phyloP scores from a whole-genome alignment of 2,797 vertebrate genomes.

The Natrix natrix region DNA sequence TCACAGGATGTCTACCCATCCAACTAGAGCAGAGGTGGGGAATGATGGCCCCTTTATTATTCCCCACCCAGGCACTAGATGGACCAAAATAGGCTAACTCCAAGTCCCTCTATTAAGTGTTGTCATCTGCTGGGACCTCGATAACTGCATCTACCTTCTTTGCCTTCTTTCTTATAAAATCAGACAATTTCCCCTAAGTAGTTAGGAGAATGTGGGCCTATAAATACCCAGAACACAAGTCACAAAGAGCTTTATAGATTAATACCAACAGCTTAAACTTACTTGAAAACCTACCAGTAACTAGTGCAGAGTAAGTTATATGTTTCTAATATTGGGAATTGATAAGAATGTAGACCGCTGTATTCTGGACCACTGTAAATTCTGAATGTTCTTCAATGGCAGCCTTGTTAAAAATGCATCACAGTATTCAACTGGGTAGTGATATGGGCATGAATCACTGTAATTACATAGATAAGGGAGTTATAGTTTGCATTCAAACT shows the following conservation, averaged over 20 bases:
- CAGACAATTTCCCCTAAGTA: background rate
- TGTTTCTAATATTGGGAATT: background rate
- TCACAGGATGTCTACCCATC: background rate
- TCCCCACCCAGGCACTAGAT: background rate
- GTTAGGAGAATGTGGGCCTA: background rate
- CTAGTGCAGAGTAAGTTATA: background rate
- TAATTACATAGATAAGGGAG: background rate
- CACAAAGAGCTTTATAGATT: background rate
- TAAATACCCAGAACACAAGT: background rate
- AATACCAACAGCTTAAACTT: background rate
- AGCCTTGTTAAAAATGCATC: background rate
- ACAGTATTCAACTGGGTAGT: background rate
- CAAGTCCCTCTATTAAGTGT: background rate
- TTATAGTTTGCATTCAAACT: background rate
- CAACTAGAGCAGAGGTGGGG: background rate
- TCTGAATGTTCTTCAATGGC: background rate
- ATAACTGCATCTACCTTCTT: background rate
- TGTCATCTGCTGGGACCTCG: background rate
- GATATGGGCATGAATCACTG: background rate
- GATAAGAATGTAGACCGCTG: background rate
- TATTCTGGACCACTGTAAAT: background rate
- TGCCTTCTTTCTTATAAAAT: background rate
- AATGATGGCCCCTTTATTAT: background rate
- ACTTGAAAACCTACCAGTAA: background rate
- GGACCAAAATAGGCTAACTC: background rate